These are phyloP conservation scores for Protonibea diacanthus DNA, from an alignment of 2,797 vertebrate species.

Conservation along the genomic window DNA sequence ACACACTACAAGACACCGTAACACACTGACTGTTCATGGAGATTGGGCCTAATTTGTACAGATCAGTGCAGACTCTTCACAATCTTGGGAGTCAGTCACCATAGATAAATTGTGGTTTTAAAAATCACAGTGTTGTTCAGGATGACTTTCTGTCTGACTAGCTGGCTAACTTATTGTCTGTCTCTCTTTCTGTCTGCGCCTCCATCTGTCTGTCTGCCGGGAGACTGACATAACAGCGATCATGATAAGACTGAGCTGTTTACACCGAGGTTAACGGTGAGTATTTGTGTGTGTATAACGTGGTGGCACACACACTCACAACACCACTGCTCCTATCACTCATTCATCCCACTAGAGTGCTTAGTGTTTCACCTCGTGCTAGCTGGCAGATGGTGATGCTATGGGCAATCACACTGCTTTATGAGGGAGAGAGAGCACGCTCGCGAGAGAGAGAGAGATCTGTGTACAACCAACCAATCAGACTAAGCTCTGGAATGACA, in stretches of 20 bases:
- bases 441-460: constrained; percentile 6
- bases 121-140: background rate
- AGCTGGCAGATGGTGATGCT: constrained; percentile 85
- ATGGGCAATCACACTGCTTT: constrained; percentile 85
- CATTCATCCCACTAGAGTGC: constrained; percentile 78
- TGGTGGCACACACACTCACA: constrained; percentile 28
- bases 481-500: constrained; percentile 25
- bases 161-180: constrained; percentile 2
- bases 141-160: background rate
- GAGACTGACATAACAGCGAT: constrained; percentile 19
- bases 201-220: constrained; percentile 23
- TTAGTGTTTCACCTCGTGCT: constrained; percentile 80
- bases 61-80: background rate
- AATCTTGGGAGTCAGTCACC: background rate
- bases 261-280: constrained; percentile 49
- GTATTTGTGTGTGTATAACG: constrained; percentile 28
- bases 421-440: constrained; percentile 55
- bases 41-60: background rate
- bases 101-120: background rate
- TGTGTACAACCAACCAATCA: constrained; percentile 8
- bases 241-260: constrained; percentile 68
- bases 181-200: constrained; percentile 11
- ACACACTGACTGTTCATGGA: background rate
- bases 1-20: background rate
- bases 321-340: constrained; percentile 58